phyloP scores from a whole-genome alignment of 1,140 invertebrate species.

The Acromyrmex echinatior region DNA sequence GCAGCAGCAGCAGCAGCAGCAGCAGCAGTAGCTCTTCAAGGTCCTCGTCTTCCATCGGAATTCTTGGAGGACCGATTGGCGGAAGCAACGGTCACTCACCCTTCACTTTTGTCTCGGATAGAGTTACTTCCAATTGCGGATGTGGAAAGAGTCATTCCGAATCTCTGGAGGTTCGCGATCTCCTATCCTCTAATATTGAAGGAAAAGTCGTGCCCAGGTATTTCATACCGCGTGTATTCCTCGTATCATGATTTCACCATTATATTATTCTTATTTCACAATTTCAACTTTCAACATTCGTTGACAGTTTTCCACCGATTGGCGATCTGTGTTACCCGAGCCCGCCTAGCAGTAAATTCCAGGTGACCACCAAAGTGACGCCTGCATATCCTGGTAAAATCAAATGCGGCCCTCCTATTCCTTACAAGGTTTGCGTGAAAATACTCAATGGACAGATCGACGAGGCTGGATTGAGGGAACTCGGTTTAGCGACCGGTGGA shows the following conservation, averaged over 20 bases:
- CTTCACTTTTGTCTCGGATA: neutral
- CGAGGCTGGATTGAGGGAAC: conserved; percentile 20
- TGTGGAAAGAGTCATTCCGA: conserved; percentile 30
- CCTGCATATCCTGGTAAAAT: conserved; percentile 72
- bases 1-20: no score
- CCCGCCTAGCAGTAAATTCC: conserved; percentile 16
- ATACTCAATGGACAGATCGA: conserved; percentile 48
- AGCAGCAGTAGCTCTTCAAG: neutral
- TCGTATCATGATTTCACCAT: neutral
- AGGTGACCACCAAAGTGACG: conserved; percentile 62
- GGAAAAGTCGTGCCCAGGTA: conserved; percentile 68
- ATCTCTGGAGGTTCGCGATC: conserved; percentile 20
- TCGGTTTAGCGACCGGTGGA: neutral
- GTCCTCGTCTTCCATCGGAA: conserved; percentile 19
- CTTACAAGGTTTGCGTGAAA: conserved; percentile 63
- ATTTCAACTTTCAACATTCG: neutral
- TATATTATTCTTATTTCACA: neutral
- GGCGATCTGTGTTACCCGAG: conserved; percentile 68
- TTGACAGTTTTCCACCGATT: conserved; percentile 66
- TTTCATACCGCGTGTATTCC: neutral
- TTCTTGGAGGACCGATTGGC: neutral
- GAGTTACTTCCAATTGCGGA: conserved; percentile 35
- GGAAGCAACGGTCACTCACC: neutral
- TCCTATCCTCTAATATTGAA: neutral
- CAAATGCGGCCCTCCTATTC: conserved; percentile 15